Evolutionary conservation across 2,888 invertebrate genomes (phyloP).

Genomic region (Tineola bisselliella): DNA sequence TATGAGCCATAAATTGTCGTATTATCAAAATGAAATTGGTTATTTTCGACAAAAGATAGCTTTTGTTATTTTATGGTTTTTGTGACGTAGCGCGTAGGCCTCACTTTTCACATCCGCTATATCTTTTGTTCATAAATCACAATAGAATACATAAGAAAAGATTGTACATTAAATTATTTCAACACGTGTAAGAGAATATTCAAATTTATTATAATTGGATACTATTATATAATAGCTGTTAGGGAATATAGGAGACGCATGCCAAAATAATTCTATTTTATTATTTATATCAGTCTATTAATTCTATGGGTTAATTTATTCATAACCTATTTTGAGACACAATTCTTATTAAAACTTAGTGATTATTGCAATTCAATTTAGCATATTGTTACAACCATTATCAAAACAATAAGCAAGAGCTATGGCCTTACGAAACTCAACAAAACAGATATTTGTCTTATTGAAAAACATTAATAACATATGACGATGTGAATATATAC

Average conservation of each 20-base stretch:
- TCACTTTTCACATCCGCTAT: background rate
- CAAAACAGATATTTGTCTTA: background rate
- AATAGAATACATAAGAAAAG: background rate
- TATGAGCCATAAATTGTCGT: background rate
- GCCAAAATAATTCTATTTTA: no score
- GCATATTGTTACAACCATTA: background rate
- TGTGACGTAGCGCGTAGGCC: background rate
- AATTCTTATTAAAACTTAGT: background rate
- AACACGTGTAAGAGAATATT: background rate
- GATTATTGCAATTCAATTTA: background rate
- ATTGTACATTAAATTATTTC: background rate
- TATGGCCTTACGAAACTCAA: background rate
- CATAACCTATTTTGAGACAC: background rate
- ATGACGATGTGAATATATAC: no score
- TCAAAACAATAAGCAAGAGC: background rate
- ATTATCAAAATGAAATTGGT: background rate
- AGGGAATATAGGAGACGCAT: background rate
- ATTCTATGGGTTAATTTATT: no score
- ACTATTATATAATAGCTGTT: background rate
- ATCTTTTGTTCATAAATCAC: slow-evolving; percentile 2
- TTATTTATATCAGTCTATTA: no score
- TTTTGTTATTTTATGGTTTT: background rate
- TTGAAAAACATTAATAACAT: no score
- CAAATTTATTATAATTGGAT: background rate
- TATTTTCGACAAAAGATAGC: slow-evolving; percentile 1